Conservation (phyloP, 2,888 invertebrate genomes). For the Pollenia angustigena region DNA sequence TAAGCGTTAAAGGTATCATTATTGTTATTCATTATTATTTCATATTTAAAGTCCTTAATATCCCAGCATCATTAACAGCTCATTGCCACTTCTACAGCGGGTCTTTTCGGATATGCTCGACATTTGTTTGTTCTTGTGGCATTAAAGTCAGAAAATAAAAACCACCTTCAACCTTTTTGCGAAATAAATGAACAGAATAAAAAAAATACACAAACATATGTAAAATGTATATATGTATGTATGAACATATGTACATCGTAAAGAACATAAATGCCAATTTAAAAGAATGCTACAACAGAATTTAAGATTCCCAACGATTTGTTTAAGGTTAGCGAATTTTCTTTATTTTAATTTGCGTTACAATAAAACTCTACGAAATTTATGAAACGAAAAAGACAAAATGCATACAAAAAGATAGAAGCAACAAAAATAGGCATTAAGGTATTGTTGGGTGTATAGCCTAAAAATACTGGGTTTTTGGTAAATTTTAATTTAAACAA, state of each 20-base stretch:
- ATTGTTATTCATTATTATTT: constrained; percentile 1
- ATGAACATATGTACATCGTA: no score
- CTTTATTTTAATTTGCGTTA: not conserved
- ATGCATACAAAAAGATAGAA: not conserved
- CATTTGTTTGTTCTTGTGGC: not conserved
- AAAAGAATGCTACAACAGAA: constrained; percentile 25
- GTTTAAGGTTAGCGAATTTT: constrained; percentile 65
- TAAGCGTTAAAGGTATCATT: not conserved
- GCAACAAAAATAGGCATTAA: no score
- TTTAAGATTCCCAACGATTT: constrained; percentile 56
- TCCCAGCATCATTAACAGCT: constrained; percentile 80
- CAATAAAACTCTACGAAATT: constrained; percentile 22
- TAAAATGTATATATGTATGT: no score
- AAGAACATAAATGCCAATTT: constrained; percentile 41
- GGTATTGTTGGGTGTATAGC: no score
- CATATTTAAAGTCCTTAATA: not conserved
- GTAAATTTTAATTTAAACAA: no score
- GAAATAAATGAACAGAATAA: not conserved
- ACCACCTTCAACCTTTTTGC: constrained; percentile 62
- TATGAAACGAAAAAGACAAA: constrained; percentile 41
- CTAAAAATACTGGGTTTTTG: no score
- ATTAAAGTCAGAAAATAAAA: constrained; percentile 3
- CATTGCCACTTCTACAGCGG: constrained; percentile 82
- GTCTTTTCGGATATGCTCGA: constrained; percentile 73
- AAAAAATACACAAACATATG: not conserved